Base-by-base conservation (phyloP, 1,140 invertebrate species). In the Neoseiulus cucumeris region DNA sequence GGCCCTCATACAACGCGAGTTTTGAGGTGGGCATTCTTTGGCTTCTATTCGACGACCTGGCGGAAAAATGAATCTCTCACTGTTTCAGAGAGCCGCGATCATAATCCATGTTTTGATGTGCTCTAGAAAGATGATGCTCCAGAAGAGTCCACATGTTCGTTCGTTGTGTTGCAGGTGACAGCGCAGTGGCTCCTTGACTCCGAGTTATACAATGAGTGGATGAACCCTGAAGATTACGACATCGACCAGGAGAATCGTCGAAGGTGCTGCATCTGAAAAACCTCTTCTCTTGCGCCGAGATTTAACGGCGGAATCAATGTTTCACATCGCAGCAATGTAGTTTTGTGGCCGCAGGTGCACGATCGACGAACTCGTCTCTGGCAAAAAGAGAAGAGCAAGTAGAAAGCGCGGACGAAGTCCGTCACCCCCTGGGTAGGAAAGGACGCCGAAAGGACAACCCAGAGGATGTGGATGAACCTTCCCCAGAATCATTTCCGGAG, bases 201-300 rank as follows among this genome's bases (percentile, higher is more conserved):
- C 64, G 90, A 94, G 72, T 85, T 89, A 71, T 95, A 91, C 76
- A 96, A 96, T 76, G 93, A 98, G 75, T 96, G 91, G 91, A 94
- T 97, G 91, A 89, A 90, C 74, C 92, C 96, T 77, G 92, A 96
- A 75, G 93, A 98, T 78, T 98, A 96, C 74, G 70, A 78, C 45
- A 69, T 76, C n/a, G 91, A 95, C 14, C 45, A 68, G 42, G 17
- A 44, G 7, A 69, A 68, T 18, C 4, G 64, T 33, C 42, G 64
- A 30, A 68, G 45, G 45, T 30, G 44, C 28, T 6, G 7, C 12
- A 66, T 59, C 44, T 28, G 59, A 17, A 33, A n/a, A n/a, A n/a
- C n/a, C 66, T 14, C 20, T n/a, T 65, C n/a, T 12, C n/a, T 44
- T 44, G 12, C n/a, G n/a, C n/a, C n/a, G n/a, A n/a, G n/a, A n/a